Evolutionary conservation across 1,140 invertebrate genomes (phyloP).

Genomic region (Calephelis virginiensis): DNA sequence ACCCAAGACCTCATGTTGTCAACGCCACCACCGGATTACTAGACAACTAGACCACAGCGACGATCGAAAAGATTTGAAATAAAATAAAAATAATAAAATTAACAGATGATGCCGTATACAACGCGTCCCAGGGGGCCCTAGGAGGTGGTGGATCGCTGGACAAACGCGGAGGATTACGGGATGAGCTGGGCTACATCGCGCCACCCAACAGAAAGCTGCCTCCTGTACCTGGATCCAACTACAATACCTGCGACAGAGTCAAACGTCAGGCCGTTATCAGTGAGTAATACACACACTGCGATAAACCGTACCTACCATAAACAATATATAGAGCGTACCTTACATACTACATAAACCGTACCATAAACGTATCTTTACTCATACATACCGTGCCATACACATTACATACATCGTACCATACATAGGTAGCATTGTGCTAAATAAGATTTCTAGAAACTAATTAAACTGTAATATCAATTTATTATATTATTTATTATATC

Average conservation of each 20-base stretch:
- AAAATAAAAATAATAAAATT: background rate
- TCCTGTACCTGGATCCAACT: constrained; percentile 93
- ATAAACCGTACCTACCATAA: too few species aligned
- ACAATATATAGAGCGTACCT: background rate
- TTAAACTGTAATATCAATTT: too few species aligned
- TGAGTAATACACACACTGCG: constrained; percentile 78
- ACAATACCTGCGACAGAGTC: constrained; percentile 95
- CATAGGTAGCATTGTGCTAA: too few species aligned
- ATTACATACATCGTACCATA: too few species aligned
- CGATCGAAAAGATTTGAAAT: background rate
- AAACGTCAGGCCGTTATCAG: constrained; percentile 94
- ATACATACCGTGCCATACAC: too few species aligned
- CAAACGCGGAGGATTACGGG: constrained; percentile 90
- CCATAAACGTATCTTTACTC: too few species aligned
- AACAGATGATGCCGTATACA: constrained; percentile 93
- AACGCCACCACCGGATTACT: too few species aligned
- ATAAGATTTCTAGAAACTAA: too few species aligned
- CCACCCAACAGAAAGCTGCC: constrained; percentile 94
- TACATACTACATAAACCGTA: background rate
- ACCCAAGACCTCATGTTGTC: too few species aligned
- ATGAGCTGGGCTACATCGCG: constrained; percentile 94
- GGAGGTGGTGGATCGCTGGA: constrained; percentile 87
- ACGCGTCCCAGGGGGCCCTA: constrained; percentile 71
- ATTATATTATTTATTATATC: too few species aligned
- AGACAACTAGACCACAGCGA: too few species aligned